Base-by-base conservation (phyloP, 2,797 vertebrate genomes). In the Lacerta bilineata region DNA sequence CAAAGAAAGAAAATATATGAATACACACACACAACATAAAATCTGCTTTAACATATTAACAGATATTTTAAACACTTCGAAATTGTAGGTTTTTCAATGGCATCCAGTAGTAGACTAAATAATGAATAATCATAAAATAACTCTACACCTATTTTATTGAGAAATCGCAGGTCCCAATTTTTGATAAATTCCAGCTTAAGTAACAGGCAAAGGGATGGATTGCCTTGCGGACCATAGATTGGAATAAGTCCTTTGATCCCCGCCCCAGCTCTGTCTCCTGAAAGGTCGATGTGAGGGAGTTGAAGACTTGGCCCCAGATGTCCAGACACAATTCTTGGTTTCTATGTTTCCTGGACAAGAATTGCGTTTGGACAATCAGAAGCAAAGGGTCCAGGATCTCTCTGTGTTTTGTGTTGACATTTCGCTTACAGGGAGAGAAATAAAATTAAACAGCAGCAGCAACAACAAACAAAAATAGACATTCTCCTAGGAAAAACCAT, bases 291-390 rank as follows among this genome's bases (percentile, higher is more conserved):
- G 25, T 9, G 95, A 84, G 25, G 93, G 91, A 86, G 87, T 90
- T 94, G 97, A 97, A 98, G 97, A 96, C 97, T 98, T 97, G 98
- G 98, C 98, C 98, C 99, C 98, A 98, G 99, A 99, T 99, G 99
- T 99, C 99, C 99, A 99, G 97, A 97, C 98, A 99, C 99, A 99
- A 99, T 99, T 99, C 99, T 99, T 98, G 98, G 98, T 97, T 98
- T 97, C 96, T 95, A 95, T 91, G 92, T 96, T 96, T 96, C 97
- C 97, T 97, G 98, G 97, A 98, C 99, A 99, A 99, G 98, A 99
- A 99, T 99, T 99, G 99, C 99, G 98, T 99, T 99, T 99, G 99
- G 99, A 99, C 99, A 99, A 99, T 99, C 99, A 99, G 97, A 87
- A 94, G 94, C 95, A 77, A 94, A 95, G 93, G 91, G 39, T 27